Evolutionary conservation across 2,888 invertebrate species (phyloP).

Genomic region (Morpho helenor): DNA sequence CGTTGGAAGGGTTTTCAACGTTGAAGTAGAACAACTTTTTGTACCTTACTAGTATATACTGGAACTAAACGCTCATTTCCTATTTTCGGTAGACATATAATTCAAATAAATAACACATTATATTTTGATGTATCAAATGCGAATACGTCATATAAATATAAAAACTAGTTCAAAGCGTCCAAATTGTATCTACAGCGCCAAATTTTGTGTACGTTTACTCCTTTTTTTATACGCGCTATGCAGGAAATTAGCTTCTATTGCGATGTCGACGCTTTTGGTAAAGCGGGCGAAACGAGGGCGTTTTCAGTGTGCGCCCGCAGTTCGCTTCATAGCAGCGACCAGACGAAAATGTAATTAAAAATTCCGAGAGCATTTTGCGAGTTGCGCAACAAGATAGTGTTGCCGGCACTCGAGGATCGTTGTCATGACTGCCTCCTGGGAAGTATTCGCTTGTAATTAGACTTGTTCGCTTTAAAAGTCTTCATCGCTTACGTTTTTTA

Average conservation of each 20-base stretch:
- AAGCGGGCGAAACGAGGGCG: conserved; percentile 73
- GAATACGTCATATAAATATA: conserved; percentile 9
- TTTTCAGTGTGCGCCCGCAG: conserved; percentile 61
- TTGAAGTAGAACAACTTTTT: too few relatives aligned
- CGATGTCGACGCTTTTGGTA: conserved; percentile 76
- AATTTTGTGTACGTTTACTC: conserved; percentile 55
- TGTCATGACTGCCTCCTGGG: conserved; percentile 72
- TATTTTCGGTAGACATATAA: too few relatives aligned
- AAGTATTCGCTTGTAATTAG: conserved; percentile 73
- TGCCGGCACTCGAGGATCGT: conserved; percentile 63
- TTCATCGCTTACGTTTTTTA: conserved; percentile 55
- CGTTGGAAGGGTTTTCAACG: too few relatives aligned
- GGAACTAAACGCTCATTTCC: too few relatives aligned
- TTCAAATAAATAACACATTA: too few relatives aligned
- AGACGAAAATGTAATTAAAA: conserved; percentile 79
- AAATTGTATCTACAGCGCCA: conserved; percentile 36
- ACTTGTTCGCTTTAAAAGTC: conserved; percentile 63
- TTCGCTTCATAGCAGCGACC: conserved; percentile 68
- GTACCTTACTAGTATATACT: too few relatives aligned
- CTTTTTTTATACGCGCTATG: conserved; percentile 70
- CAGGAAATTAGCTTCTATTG: conserved; percentile 79
- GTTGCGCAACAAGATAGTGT: conserved; percentile 76
- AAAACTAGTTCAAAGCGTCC: conserved; percentile 12
- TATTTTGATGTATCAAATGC: conserved; percentile 1
- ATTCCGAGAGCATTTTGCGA: conserved; percentile 77